A percentile compares a stretch with the other conserved stretches of the same genome.
Evolutionary conservation across 2,888 invertebrate genomes (phyloP).

Genomic region (Caradrina kadenii): DNA sequence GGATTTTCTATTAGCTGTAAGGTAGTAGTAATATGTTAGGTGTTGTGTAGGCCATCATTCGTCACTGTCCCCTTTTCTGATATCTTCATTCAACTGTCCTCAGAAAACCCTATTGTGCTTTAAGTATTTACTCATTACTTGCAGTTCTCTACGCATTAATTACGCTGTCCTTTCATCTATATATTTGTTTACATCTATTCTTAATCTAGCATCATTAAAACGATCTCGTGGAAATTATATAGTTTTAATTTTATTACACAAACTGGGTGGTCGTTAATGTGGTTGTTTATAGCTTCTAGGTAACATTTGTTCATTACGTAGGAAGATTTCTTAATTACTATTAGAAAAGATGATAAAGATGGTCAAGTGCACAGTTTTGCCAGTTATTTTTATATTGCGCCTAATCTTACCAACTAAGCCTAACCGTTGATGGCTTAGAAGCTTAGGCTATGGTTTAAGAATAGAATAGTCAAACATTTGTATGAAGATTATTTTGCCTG

Average conservation of each 20-base stretch:
- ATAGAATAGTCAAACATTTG: background rate
- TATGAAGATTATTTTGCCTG: background rate
- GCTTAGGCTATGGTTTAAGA: too few species aligned
- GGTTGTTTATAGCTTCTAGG: conserved; percentile 17
- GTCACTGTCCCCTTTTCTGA: conserved; percentile 46
- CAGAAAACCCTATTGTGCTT: conserved; percentile 23
- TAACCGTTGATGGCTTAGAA: background rate
- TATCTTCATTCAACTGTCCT: conserved; percentile 28
- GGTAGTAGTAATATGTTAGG: conserved; percentile 19
- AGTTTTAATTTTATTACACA: conserved; percentile 13
- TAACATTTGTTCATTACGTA: conserved; percentile 7
- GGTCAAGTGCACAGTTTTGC: background rate
- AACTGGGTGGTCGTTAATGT: conserved; percentile 1
- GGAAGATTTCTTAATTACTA: conserved; percentile 15
- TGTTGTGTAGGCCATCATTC: conserved; percentile 42
- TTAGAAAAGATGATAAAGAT: background rate
- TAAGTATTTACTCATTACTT: conserved; percentile 23
- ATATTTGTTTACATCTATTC: conserved; percentile 16
- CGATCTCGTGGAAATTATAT: background rate
- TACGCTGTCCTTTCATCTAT: background rate
- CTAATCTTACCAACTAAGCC: background rate
- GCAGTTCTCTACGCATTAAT: conserved; percentile 35
- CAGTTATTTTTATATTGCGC: background rate
- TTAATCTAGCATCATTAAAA: conserved; percentile 12
- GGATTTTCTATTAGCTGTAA: conserved; percentile 31